Evolutionary conservation across 2,113 vertebrate genomes (phyloP).

Genomic region (Antechinus flavipes): DNA sequence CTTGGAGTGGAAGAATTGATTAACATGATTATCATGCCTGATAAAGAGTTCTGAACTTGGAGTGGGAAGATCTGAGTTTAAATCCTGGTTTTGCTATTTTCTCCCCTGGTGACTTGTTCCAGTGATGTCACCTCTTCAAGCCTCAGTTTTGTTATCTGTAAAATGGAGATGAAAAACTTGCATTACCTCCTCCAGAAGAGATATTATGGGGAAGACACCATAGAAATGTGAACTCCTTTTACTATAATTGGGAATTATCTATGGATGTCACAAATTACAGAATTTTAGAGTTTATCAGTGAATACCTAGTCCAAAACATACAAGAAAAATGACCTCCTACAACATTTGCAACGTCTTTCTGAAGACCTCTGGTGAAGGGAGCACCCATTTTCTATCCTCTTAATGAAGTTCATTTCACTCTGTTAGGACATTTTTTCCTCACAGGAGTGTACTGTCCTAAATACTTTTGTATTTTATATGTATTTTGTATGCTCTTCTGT

Average conservation of each 20-base stretch:
- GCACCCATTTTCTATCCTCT: background rate
- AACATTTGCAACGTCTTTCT: background rate
- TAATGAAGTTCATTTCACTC: background rate
- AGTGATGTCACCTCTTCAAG: background rate
- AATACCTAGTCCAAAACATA: background rate
- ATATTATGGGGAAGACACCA: background rate
- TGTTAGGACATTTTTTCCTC: background rate
- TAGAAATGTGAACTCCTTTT: background rate
- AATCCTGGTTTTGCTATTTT: background rate
- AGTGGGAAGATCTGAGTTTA: background rate
- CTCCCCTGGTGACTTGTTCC: background rate
- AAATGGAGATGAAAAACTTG: background rate
- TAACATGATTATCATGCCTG: background rate
- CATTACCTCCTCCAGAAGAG: background rate
- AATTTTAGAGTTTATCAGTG: background rate
- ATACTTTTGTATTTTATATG: no score
- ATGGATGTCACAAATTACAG: background rate
- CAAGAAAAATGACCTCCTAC: background rate
- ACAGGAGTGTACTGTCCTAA: background rate
- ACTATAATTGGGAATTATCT: background rate
- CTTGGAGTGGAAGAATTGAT: background rate
- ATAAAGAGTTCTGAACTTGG: background rate
- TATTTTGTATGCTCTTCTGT: background rate
- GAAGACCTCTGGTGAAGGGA: background rate
- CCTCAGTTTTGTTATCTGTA: background rate